Conservation (phyloP, 1,140 invertebrate genomes). For the Drosophila aff. region DNA sequence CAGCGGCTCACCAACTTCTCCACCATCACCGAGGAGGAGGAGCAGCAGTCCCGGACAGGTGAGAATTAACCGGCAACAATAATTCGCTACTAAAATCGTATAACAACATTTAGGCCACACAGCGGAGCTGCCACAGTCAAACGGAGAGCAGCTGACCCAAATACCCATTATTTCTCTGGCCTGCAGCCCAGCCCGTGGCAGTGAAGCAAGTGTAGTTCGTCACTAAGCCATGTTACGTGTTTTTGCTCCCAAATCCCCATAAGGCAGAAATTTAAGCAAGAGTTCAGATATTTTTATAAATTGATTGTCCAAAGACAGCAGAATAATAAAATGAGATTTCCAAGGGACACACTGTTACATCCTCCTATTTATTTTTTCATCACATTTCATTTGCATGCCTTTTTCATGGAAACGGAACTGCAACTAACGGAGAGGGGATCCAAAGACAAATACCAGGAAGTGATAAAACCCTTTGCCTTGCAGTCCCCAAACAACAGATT, state of each 20-base stretch:
- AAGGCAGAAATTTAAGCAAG: conserved; percentile 7
- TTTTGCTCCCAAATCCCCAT: background rate
- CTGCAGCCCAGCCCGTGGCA: conserved; percentile 34
- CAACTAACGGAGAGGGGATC: background rate
- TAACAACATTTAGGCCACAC: conserved; percentile 10
- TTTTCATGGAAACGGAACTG: conserved; percentile 7
- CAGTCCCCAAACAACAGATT: background rate
- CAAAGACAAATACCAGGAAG: conserved; percentile 7
- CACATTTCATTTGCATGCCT: background rate
- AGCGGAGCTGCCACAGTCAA: conserved; percentile 30
- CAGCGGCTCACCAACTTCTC: conserved; percentile 73
- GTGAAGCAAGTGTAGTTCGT: conserved; percentile 33
- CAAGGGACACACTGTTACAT: conserved; percentile 9
- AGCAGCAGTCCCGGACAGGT: conserved; percentile 57
- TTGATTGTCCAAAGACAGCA: conserved; percentile 13
- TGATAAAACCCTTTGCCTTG: conserved; percentile 2
- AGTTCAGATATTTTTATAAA: conserved; percentile 64
- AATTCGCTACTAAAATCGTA: background rate
- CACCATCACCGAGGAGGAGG: conserved; percentile 77
- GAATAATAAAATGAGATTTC: conserved; percentile 34
- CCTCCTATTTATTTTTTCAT: background rate
- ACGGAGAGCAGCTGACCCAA: conserved; percentile 18
- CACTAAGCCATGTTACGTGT: conserved; percentile 29
- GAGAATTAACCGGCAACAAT: background rate
- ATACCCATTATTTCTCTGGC: conserved; percentile 59